Percentiles rank a stretch among this genome's conserved stretches.
phyloP scores from a whole-genome alignment of 2,797 vertebrate species.

The Microcaecilia unicolor region DNA sequence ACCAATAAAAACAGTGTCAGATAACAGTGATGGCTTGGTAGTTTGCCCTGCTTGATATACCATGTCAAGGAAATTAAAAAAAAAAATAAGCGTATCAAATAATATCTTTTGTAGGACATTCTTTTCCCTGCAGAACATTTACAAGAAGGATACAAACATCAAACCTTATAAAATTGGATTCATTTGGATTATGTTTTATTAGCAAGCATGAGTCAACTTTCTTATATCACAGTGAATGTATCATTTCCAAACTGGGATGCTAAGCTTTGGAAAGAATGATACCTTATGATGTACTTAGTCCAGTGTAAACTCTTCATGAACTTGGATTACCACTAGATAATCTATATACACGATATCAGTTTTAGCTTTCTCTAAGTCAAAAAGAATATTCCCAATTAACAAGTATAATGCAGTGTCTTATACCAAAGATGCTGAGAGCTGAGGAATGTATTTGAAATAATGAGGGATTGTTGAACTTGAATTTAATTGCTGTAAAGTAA shows the following conservation, averaged over 20 bases:
- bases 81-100: neutral
- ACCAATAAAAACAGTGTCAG: neutral
- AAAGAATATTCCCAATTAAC: no score
- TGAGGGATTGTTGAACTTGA: no score
- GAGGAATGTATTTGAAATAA: no score
- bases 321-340: no score
- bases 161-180: neutral
- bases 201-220: neutral
- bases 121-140: neutral
- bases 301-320: neutral
- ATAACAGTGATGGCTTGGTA: neutral
- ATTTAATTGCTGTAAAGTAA: no score
- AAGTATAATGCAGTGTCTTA: no score
- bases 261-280: neutral
- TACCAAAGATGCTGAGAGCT: no score
- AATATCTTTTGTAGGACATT: neutral
- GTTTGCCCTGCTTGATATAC: neutral
- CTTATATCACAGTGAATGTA: neutral
- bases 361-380: no score
- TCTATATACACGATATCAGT: no score
- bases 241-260: neutral
- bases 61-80: neutral
- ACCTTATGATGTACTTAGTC: neutral
- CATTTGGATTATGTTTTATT: neutral
- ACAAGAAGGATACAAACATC: neutral